These are phyloP conservation scores for Tragelaphus strepsiceros DNA, from an alignment of 2,113 vertebrate genomes.

Conservation along the genomic window DNA sequence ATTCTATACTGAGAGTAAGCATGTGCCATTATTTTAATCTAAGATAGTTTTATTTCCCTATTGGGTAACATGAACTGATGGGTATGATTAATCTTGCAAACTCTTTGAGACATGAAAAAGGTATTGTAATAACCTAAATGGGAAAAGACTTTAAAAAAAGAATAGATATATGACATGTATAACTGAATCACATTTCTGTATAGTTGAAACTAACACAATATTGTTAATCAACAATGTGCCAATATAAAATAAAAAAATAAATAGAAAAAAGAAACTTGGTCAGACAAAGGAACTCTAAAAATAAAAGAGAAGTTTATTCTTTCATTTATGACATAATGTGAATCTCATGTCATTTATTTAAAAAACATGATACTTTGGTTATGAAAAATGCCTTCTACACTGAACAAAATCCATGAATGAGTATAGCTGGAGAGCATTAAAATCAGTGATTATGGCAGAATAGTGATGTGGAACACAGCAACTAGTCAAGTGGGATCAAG, in stretches of 20 bases:
- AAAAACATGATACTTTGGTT: not conserved
- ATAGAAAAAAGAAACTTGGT: not conserved
- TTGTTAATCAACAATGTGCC: not conserved
- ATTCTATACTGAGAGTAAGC: not conserved
- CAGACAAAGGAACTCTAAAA: not conserved
- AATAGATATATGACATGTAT: not conserved
- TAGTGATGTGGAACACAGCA: not conserved
- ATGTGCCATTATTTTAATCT: constrained; percentile 23
- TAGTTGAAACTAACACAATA: not conserved
- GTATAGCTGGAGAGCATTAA: not conserved
- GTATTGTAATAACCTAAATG: not conserved
- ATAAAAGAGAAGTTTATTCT: not conserved
- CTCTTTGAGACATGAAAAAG: constrained; percentile 5
- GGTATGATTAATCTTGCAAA: constrained; percentile 19
- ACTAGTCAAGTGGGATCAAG: not conserved
- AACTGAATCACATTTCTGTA: not conserved
- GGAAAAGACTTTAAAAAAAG: not conserved
- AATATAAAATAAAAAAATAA: not conserved
- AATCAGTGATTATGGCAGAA: not conserved
- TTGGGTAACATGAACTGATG: not conserved
- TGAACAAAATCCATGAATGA: not conserved
- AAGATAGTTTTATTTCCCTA: not conserved
- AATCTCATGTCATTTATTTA: not conserved
- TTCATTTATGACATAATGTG: not conserved
- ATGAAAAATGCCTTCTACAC: not conserved